Evolutionary conservation across 2,113 vertebrate species (phyloP).

Genomic region (Mormoops blainvillei): DNA sequence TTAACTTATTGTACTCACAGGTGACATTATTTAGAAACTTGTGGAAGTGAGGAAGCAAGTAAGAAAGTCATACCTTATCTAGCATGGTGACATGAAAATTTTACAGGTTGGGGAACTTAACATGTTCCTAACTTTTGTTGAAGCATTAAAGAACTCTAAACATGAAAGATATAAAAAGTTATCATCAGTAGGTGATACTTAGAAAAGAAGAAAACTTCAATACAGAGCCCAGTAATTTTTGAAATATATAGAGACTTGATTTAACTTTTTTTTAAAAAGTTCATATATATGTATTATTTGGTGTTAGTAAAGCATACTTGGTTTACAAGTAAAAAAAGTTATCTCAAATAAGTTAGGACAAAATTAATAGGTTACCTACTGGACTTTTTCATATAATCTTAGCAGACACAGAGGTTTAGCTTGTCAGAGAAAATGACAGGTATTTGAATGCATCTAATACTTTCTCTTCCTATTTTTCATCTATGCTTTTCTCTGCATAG

Average conservation of each 20-base stretch:
- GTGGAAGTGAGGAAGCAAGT: constrained; percentile 57
- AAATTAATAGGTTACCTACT: background rate
- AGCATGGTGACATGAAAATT: background rate
- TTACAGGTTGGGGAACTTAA: constrained; percentile 16
- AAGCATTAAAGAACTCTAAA: background rate
- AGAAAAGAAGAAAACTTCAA: constrained; percentile 20
- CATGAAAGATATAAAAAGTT: constrained; percentile 57
- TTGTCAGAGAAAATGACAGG: background rate
- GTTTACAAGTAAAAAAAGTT: background rate
- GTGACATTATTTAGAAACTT: constrained; percentile 54
- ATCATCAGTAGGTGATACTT: background rate
- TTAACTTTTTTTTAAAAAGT: background rate
- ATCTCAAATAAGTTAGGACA: background rate
- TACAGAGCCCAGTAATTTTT: background rate
- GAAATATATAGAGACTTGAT: background rate
- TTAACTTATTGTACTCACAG: constrained; percentile 56
- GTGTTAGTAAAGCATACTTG: background rate
- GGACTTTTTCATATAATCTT: background rate
- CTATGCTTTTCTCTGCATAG: background rate
- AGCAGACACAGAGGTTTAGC: background rate
- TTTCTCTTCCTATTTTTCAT: background rate
- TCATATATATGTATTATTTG: background rate
- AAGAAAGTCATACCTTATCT: constrained; percentile 56
- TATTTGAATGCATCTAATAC: background rate
- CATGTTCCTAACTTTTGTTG: background rate